Percentiles rank a stretch among this genome's conserved stretches.
These are phyloP conservation scores for Rhinoptilus africanus DNA, from an alignment of 2,113 vertebrate genomes.

Conservation along the genomic window DNA sequence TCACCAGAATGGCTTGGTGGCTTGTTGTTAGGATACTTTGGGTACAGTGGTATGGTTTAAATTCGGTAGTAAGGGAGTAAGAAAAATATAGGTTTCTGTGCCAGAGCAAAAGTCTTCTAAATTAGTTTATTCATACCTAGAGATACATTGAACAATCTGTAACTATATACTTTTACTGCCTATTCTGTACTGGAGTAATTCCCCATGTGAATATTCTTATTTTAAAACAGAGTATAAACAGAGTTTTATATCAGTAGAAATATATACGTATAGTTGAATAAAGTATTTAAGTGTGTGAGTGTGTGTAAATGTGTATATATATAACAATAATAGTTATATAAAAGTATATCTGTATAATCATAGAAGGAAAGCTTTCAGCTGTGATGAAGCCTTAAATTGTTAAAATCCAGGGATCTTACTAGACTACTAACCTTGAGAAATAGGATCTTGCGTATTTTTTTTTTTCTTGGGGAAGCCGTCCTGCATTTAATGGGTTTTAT, in stretches of 20 bases:
- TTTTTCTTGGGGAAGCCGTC: not conserved
- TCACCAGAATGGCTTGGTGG: not conserved
- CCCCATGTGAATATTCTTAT: not conserved
- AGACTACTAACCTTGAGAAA: not conserved
- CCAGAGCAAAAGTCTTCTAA: not conserved
- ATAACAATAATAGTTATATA: not conserved
- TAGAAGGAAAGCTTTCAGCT: not conserved
- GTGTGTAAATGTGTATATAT: not conserved
- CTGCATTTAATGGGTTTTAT: not conserved
- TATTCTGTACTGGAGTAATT: not conserved
- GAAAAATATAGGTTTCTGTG: not conserved
- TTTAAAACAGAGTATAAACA: not conserved
- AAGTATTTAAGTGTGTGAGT: not conserved
- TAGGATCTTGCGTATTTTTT: not conserved
- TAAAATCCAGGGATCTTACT: not conserved
- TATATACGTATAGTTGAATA: not conserved
- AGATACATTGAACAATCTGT: not conserved
- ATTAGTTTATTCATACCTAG: not conserved
- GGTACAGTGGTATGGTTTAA: not conserved
- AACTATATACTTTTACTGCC: slow-evolving; percentile 20
- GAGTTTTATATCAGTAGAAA: not conserved
- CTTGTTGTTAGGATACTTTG: not conserved
- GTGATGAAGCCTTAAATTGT: not conserved
- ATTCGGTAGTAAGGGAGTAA: not conserved
- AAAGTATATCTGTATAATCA: not conserved